phyloP scores from a whole-genome alignment of 2,888 invertebrate species.

The Drosophila vallismaia region DNA sequence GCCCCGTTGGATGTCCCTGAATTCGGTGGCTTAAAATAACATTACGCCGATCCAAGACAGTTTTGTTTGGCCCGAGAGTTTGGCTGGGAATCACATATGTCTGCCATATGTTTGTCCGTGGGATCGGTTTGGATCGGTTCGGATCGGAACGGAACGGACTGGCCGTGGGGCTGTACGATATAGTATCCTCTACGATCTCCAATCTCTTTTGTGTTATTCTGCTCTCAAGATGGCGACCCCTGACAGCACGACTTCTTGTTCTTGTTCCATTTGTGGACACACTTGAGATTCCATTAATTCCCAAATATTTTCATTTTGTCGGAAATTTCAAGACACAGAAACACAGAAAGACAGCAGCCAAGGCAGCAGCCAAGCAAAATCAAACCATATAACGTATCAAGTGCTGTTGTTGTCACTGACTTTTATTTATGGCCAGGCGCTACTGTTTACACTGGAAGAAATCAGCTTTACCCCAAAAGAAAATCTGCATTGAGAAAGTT shows the following conservation, averaged over 20 bases:
- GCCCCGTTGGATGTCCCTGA: slow-evolving; percentile 1
- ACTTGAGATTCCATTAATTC: slow-evolving; percentile 79
- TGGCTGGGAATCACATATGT: slow-evolving; percentile 63
- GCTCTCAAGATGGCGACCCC: slow-evolving; percentile 15
- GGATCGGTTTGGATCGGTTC: slow-evolving; percentile 52
- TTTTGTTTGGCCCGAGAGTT: slow-evolving; percentile 11
- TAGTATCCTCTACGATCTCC: slow-evolving; percentile 4
- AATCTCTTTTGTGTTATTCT: slow-evolving; percentile 34
- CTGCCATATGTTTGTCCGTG: slow-evolving; percentile 78
- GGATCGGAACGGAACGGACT: slow-evolving; percentile 42
- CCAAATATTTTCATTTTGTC: slow-evolving; percentile 71
- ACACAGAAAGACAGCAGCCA: neutral
- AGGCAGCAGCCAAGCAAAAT: slow-evolving; percentile 9
- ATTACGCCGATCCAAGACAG: slow-evolving; percentile 44
- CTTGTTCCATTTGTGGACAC: slow-evolving; percentile 77
- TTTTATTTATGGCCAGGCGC: slow-evolving; percentile 55
- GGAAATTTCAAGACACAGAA: slow-evolving; percentile 19
- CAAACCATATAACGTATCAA: slow-evolving; percentile 35
- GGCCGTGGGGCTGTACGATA: slow-evolving; percentile 61
- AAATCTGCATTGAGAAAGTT: too few relatives aligned
- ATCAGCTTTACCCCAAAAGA: neutral
- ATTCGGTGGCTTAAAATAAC: slow-evolving; percentile 66
- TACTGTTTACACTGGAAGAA: slow-evolving; percentile 24
- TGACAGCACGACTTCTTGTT: slow-evolving; percentile 23
- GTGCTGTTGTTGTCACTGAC: slow-evolving; percentile 48